Evolutionary conservation across 2,113 vertebrate genomes (phyloP).

Genomic region (Myrmophylax atrothorax): DNA sequence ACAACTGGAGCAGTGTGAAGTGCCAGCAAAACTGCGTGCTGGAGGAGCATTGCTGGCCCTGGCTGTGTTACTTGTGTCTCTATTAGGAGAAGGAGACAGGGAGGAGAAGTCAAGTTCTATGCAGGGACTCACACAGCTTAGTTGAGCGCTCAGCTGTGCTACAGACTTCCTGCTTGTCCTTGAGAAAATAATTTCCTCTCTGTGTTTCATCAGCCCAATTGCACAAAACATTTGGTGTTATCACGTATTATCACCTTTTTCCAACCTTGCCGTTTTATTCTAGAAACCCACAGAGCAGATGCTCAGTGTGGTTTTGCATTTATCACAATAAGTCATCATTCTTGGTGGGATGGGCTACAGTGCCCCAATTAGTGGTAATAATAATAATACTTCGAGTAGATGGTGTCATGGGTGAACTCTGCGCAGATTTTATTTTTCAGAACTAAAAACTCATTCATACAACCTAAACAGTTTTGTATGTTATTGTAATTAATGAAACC

Average conservation of each 20-base stretch:
- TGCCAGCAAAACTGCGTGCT: neutral
- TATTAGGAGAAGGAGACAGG: neutral
- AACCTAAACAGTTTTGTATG: slow-evolving; percentile 1
- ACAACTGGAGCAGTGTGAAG: neutral
- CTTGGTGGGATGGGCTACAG: neutral
- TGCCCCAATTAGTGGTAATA: neutral
- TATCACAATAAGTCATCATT: neutral
- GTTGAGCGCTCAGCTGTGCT: neutral
- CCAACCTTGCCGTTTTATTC: neutral
- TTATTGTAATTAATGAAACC: slow-evolving; percentile 50
- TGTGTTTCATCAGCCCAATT: neutral
- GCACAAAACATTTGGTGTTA: neutral
- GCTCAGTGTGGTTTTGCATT: neutral
- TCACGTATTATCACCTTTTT: neutral
- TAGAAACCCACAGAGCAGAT: neutral
- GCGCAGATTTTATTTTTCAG: neutral
- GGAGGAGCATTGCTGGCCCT: neutral
- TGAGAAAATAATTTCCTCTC: neutral
- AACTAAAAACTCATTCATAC: neutral
- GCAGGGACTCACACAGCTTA: neutral
- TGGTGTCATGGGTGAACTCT: neutral
- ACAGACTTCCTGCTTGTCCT: neutral
- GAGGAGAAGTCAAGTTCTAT: neutral
- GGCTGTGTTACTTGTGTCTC: neutral
- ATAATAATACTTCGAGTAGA: neutral